phyloP scores from a whole-genome alignment of 2,797 vertebrate species.

The Florisuga fusca region DNA sequence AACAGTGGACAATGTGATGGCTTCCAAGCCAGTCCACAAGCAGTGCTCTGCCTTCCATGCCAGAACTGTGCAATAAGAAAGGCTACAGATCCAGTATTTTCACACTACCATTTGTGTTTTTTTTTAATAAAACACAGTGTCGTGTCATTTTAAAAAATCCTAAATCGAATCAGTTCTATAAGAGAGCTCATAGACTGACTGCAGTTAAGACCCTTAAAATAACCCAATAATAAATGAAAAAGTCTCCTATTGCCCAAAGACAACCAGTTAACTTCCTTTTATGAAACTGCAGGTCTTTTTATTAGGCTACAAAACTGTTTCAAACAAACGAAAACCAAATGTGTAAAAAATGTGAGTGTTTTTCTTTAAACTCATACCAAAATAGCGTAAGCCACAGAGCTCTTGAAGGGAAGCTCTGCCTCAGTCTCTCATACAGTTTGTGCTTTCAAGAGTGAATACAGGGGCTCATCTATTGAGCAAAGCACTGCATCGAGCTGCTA shows the following conservation, averaged over 20 bases:
- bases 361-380: slow-evolving; percentile 39
- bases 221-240: slow-evolving; percentile 74
- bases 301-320: slow-evolving; percentile 75
- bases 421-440: slow-evolving; percentile 6
- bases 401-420: slow-evolving; percentile 1
- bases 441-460: slow-evolving; percentile 52
- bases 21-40: background rate
- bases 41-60: background rate
- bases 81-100: background rate
- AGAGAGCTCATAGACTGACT: slow-evolving; percentile 25
- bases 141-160: slow-evolving; percentile 29
- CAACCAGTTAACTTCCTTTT: slow-evolving; percentile 75
- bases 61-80: background rate
- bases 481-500: background rate
- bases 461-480: slow-evolving; percentile 20
- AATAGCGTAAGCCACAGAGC: background rate
- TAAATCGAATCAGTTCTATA: slow-evolving; percentile 44
- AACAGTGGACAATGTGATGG: background rate
- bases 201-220: slow-evolving; percentile 71
- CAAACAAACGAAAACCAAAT: slow-evolving; percentile 80
- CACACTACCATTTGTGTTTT: background rate
- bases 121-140: slow-evolving; percentile 10
- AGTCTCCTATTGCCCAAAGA: slow-evolving; percentile 67
- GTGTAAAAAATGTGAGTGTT: slow-evolving; percentile 49
- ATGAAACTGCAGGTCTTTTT: slow-evolving; percentile 76